These are phyloP conservation scores for Calephelis virginiensis DNA, from an alignment of 1,140 invertebrate genomes.

Conservation along the genomic window DNA sequence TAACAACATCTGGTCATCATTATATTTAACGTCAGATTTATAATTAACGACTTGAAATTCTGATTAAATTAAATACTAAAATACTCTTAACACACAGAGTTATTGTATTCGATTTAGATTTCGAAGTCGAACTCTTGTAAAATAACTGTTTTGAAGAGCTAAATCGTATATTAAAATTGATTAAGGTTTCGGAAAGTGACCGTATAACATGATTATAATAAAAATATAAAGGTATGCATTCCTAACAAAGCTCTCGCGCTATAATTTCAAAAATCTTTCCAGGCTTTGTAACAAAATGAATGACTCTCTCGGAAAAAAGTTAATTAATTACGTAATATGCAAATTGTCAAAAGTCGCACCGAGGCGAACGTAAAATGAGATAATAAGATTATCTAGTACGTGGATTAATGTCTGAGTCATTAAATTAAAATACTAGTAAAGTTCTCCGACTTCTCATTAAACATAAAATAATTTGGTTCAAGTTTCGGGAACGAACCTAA, in stretches of 20 bases:
- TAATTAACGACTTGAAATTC: too few relatives aligned
- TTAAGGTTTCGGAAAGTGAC: conserved; percentile 1
- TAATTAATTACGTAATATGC: conserved; percentile 67
- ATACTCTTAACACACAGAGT: too few relatives aligned
- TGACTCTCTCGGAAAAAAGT: conserved; percentile 54
- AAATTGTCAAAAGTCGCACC: conserved; percentile 58
- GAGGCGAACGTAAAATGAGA: conserved; percentile 35
- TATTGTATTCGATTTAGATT: too few relatives aligned
- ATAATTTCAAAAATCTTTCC: conserved; percentile 36
- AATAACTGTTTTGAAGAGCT: too few relatives aligned
- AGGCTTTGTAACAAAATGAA: conserved; percentile 47
- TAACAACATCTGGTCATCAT: too few relatives aligned
- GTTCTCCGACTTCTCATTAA: not conserved
- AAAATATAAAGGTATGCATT: too few relatives aligned
- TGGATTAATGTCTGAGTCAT: conserved; percentile 59
- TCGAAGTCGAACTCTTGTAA: too few relatives aligned
- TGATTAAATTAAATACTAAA: too few relatives aligned
- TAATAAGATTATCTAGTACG: conserved; percentile 63
- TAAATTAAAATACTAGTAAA: conserved; percentile 22
- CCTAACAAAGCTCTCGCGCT: conserved; percentile 30
- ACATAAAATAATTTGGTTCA: too few relatives aligned
- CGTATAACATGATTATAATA: not conserved
- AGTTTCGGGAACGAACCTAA: too few relatives aligned
- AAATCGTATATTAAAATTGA: too few relatives aligned
- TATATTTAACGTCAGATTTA: too few relatives aligned